Base-by-base conservation (phyloP, 2,888 invertebrate species). In the Ypsolopha sequella region DNA sequence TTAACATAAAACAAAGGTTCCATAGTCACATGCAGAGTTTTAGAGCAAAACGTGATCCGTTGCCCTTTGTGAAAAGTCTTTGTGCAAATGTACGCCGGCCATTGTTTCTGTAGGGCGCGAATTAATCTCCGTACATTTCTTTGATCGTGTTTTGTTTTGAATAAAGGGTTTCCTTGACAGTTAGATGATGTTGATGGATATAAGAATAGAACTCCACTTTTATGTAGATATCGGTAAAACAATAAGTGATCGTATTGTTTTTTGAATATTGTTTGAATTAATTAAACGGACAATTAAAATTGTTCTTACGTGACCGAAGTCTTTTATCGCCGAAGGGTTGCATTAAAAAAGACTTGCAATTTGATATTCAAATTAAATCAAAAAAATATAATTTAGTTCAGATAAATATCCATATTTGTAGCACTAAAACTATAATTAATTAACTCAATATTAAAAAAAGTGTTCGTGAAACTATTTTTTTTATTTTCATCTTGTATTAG, bases 21-120 rank as follows among this genome's bases (percentile, higher is more conserved):
- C 61, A 57, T 64, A 85, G 80, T 84, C 84, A 82, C 86, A 85
- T 84, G 86, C 86, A 82, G 86, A 80, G 86, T 78, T 77, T 79
- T 82, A 84, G 84, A 76, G 70, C 71, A 72, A 79, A 71, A 36
- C 51, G 70, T 67, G 66, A 56, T 62, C 50, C 54, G 54, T 56
- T 39, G 65, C 68, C 75, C 73, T 79, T 82, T 82, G 80, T 75
- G 62, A 61, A 60, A 68, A 71, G 76, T 81, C 78, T 76, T 78
- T 77, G 68, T 61, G 57, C 73, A 60, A 65, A 50, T 61, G 67
- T 65, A 68, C 64, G 61, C 60, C 62, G 62, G 63, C 65, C 67
- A 76, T 84, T 84, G 82, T 84, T 80, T 75, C 69, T 66, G 60
- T 64, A 68, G 72, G 73, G 76, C 73, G 76, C 68, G 72, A 82